phyloP scores from a whole-genome alignment of 2,797 vertebrate species.

The Loris lydekkerianus region DNA sequence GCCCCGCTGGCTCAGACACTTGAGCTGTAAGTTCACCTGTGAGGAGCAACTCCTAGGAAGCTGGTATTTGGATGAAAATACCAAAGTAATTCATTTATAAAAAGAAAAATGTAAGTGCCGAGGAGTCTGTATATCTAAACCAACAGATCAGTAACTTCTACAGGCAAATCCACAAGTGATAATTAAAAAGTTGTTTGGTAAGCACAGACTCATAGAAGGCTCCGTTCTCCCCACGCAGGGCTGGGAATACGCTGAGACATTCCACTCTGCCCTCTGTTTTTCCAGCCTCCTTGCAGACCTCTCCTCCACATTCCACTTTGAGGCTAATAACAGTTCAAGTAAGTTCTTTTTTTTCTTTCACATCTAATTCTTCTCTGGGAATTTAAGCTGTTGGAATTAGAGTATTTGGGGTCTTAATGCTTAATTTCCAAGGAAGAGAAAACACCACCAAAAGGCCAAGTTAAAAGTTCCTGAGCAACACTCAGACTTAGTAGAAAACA shows the following conservation, averaged over 20 bases:
- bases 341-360: slow-evolving; percentile 49
- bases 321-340: slow-evolving; percentile 59
- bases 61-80: neutral
- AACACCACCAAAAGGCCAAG: slow-evolving; percentile 30
- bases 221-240: neutral
- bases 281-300: slow-evolving; percentile 23
- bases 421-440: slow-evolving; percentile 61
- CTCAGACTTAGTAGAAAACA: neutral
- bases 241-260: neutral
- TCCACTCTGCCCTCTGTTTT: slow-evolving; percentile 15
- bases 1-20: neutral
- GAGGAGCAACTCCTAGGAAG: neutral
- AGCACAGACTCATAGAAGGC: neutral
- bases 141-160: neutral
- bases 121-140: neutral
- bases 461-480: neutral
- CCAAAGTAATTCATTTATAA: slow-evolving; percentile 1
- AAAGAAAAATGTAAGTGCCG: neutral
- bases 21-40: neutral
- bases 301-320: slow-evolving; percentile 70
- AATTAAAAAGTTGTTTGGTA: slow-evolving; percentile 41
- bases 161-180: neutral
- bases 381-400: slow-evolving; percentile 52
- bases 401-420: neutral
- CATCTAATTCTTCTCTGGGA: slow-evolving; percentile 46